A percentile compares a stretch with the other conserved stretches of the same genome.
Evolutionary conservation across 2,888 invertebrate genomes (phyloP).

Genomic region (Lottia scabra): DNA sequence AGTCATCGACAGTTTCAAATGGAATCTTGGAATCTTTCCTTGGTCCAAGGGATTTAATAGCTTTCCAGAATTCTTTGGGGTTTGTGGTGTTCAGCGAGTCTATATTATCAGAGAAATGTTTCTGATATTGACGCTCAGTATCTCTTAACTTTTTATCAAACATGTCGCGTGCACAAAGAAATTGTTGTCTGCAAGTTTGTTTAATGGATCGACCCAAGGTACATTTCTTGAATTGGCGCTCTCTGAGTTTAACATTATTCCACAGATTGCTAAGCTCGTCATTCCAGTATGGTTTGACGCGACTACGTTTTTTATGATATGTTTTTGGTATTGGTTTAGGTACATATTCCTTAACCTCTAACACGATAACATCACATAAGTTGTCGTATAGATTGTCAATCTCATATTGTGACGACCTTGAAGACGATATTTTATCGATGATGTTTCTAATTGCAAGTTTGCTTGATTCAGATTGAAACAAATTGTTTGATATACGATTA

Average conservation of each 20-base stretch:
- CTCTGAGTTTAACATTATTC: background rate
- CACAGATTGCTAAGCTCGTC: background rate
- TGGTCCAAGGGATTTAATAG: background rate
- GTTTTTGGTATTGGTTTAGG: too few relatives aligned
- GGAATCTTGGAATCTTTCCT: background rate
- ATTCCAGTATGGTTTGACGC: background rate
- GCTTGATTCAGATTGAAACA: background rate
- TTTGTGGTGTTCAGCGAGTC: background rate
- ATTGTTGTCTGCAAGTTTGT: background rate
- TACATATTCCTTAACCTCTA: too few relatives aligned
- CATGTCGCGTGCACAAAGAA: background rate
- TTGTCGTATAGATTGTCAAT: background rate
- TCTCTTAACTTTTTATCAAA: background rate
- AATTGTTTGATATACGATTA: background rate
- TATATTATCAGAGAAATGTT: background rate
- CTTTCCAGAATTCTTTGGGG: background rate
- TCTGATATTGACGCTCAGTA: background rate
- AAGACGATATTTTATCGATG: background rate
- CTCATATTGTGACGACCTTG: background rate
- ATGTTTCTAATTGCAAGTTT: background rate
- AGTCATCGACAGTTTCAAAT: background rate
- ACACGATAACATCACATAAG: background rate
- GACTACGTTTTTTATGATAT: background rate
- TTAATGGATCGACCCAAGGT: background rate
- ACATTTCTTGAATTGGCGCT: background rate